A percentile compares a stretch with the other conserved stretches of the same genome.
Conservation (phyloP, 2,888 invertebrate species). For the Megaustenia siamemsis region DNA sequence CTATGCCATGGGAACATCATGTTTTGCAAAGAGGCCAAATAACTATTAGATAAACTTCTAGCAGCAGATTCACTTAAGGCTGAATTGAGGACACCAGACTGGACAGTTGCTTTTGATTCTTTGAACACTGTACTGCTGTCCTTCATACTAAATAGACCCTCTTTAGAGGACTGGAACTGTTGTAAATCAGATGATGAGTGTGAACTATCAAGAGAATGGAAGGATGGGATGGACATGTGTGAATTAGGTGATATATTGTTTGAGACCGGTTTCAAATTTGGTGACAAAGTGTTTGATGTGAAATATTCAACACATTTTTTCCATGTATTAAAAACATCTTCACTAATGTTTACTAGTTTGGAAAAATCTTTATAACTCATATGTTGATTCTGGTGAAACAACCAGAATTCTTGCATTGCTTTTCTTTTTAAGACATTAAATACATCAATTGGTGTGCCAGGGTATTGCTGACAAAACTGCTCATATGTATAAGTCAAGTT, state of each 20-base stretch:
- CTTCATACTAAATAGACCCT: not conserved
- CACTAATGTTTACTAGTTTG: constrained; percentile 41
- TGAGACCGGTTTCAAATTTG: constrained; percentile 23
- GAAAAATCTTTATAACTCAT: constrained; percentile 51
- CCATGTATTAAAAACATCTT: constrained; percentile 49
- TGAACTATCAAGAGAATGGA: constrained; percentile 36
- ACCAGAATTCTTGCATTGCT: constrained; percentile 52
- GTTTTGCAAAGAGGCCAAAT: constrained; percentile 50
- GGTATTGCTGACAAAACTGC: constrained; percentile 55
- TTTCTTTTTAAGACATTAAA: constrained; percentile 52
- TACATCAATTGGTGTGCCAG: constrained; percentile 49
- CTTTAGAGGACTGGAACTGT: constrained; percentile 20
- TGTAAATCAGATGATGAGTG: not conserved
- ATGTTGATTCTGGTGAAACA: constrained; percentile 50
- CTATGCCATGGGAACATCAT: constrained; percentile 53
- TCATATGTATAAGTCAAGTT: constrained; percentile 49
- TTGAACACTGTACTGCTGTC: constrained; percentile 5
- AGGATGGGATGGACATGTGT: not conserved
- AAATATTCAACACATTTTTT: constrained; percentile 45
- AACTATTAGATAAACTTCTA: constrained; percentile 43
- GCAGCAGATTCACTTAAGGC: constrained; percentile 36
- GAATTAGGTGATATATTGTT: constrained; percentile 24
- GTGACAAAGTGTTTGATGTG: constrained; percentile 13
- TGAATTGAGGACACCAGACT: constrained; percentile 23
- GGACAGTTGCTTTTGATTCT: constrained; percentile 27